phyloP scores from a whole-genome alignment of 2,113 vertebrate species.

The Motacilla alba region DNA sequence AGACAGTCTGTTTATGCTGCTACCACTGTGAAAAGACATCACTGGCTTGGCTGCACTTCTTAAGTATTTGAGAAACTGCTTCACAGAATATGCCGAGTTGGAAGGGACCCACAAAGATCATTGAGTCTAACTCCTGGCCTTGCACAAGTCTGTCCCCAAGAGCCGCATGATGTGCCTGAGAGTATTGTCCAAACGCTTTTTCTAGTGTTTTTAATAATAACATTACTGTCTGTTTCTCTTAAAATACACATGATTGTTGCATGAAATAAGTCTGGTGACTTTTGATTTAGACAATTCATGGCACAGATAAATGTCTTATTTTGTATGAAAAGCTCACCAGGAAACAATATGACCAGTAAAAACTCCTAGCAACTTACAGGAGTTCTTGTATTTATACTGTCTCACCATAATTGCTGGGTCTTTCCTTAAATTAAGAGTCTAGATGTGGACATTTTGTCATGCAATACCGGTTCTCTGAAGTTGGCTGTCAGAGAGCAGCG shows the following conservation, averaged over 20 bases:
- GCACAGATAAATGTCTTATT: neutral
- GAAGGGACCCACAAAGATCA: neutral
- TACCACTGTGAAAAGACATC: neutral
- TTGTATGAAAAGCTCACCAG: neutral
- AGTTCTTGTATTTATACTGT: neutral
- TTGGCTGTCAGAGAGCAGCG: neutral
- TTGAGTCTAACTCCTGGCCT: neutral
- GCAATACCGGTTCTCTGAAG: neutral
- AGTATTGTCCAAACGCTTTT: neutral
- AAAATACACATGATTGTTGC: neutral
- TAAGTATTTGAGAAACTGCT: neutral
- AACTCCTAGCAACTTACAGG: neutral
- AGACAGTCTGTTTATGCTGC: neutral
- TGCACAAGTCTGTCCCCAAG: neutral
- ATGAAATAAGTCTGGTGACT: neutral
- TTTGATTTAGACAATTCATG: neutral
- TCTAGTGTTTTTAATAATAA: neutral
- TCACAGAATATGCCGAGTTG: neutral
- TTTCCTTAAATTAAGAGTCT: neutral
- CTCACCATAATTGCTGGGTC: neutral
- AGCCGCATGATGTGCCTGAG: neutral
- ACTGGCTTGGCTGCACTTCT: neutral
- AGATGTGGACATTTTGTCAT: rapidly evolving
- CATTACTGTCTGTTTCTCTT: neutral
- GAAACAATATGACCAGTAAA: neutral